Conservation (phyloP, 2,113 vertebrate genomes). For the Aramus guarauna region DNA sequence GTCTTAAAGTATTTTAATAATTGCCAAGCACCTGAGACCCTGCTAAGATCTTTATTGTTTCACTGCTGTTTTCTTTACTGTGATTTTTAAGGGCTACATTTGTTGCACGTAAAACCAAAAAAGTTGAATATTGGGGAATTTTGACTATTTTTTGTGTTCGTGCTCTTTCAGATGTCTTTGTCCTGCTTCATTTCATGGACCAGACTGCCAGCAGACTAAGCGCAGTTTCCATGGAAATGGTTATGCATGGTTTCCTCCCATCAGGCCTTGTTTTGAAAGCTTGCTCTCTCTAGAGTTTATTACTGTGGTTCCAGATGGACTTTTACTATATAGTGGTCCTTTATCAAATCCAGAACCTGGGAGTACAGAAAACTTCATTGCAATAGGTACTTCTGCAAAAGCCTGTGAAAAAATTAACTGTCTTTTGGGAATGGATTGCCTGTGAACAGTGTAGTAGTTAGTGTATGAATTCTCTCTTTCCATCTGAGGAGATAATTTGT, state of each 20-base stretch:
- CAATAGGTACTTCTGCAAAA: constrained; percentile 78
- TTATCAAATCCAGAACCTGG: constrained; percentile 79
- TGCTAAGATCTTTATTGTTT: neutral
- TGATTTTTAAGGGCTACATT: neutral
- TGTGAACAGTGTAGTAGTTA: neutral
- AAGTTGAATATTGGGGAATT: neutral
- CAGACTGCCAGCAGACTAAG: constrained; percentile 89
- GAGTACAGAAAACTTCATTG: constrained; percentile 85
- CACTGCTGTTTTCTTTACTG: neutral
- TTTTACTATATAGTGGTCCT: constrained; percentile 86
- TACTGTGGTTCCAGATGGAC: constrained; percentile 82
- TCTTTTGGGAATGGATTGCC: neutral
- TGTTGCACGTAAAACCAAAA: neutral
- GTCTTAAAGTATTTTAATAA: neutral
- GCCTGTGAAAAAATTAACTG: neutral
- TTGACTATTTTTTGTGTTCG: neutral
- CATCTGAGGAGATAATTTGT: neutral
- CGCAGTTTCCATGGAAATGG: constrained; percentile 89
- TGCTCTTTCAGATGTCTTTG: constrained; percentile 82
- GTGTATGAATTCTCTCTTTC: neutral
- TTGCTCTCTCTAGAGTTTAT: constrained; percentile 88
- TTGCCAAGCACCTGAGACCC: neutral
- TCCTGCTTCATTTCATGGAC: constrained; percentile 82
- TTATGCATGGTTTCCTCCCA: constrained; percentile 88
- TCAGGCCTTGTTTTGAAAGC: constrained; percentile 86